Base-by-base conservation (phyloP, 1,140 invertebrate genomes). In the Megalopta genalis region DNA sequence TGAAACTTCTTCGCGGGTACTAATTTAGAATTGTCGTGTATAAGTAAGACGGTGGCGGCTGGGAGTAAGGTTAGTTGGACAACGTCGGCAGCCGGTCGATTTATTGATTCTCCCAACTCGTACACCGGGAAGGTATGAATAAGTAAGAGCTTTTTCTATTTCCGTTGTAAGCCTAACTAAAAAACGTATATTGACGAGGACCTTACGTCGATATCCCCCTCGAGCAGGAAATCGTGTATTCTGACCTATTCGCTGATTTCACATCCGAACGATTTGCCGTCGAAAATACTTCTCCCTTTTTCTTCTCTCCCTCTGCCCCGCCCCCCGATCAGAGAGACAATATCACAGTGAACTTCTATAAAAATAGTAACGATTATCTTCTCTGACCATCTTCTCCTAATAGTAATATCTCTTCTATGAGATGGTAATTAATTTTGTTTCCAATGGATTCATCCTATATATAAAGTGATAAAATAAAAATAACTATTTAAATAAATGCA, bases 141-240 rank as follows among this genome's bases (percentile, higher is more conserved):
- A 92, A 91, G 77, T 90, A 86, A 92, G 86, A 90, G 87, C 72
- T 90, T 80, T 89, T 90, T 89, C 90, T 89, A 90, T 91, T 91
- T 78, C 79, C 82, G 73, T 63, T 86, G 82, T 64, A 46, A 70
- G 49, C 42, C n/a, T n/a, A 25, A 77, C 85, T 85, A 85, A 86
- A 52, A 86, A 85, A 80, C 66, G 49, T 69, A 5, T 60, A 80
- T 82, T 63, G 60, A 82, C 73, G 60, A 32, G 62, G 27, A 39
- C 27, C 52, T 68, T 57, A 59, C n/a, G 23, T 74, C 23, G 39
- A 39, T 32, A 32, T 54, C 21, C 7, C 21, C 7, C 60, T 42
- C 21, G 23, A 21, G 21, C 3, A 42, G 25, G 42, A 32, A 52
- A 21, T 32, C 62, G 14, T 37, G 32, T 25, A 18, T 71, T 42